phyloP scores from a whole-genome alignment of 2,888 invertebrate genomes.

The Argyresthia goedartella region DNA sequence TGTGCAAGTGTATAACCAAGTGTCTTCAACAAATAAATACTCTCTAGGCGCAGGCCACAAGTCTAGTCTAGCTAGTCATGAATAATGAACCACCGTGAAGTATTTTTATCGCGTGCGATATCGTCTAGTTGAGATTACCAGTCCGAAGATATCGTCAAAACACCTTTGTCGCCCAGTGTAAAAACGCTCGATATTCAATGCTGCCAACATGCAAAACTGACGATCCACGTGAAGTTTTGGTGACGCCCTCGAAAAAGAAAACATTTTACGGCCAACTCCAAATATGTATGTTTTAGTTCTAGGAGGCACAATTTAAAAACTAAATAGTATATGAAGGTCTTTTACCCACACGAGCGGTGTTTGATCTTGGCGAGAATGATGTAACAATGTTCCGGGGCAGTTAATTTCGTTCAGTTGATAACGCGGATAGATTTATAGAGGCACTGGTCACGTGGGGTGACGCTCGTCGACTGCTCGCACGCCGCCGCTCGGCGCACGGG shows the following conservation, averaged over 20 bases:
- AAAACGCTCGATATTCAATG: slow-evolving; percentile 3
- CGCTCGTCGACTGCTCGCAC: slow-evolving; percentile 20
- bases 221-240: not conserved
- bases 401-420: not conserved
- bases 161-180: no score
- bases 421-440: not conserved
- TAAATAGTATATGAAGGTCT: not conserved
- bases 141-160: no score
- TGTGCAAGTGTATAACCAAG: no score
- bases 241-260: not conserved
- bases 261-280: not conserved
- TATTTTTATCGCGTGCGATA: no score
- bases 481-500: not conserved
- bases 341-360: not conserved
- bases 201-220: slow-evolving; percentile 14
- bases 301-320: no score
- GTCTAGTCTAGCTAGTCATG: no score
- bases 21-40: no score
- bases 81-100: no score
- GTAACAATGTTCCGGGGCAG: slow-evolving; percentile 9
- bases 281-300: no score
- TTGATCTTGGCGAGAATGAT: slow-evolving; percentile 15
- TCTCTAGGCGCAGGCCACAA: no score
- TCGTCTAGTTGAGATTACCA: no score
- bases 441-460: slow-evolving; percentile 30